These are phyloP conservation scores for Drosophila watanabei DNA, from an alignment of 1,140 invertebrate genomes.

Conservation along the genomic window DNA sequence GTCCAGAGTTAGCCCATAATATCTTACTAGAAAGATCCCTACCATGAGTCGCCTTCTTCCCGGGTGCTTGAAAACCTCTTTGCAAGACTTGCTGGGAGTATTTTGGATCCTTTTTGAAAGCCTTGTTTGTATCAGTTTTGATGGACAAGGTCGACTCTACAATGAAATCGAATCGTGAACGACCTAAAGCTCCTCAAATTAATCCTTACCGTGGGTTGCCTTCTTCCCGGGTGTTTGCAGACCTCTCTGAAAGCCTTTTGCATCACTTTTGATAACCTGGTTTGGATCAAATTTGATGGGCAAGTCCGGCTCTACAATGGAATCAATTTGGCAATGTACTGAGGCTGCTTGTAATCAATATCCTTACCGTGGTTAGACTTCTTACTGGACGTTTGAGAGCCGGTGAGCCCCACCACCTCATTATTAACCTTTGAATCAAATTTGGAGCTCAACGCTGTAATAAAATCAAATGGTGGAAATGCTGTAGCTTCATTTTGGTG, in stretches of 20 bases:
- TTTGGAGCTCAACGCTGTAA: background rate
- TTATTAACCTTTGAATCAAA: background rate
- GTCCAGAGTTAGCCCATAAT: background rate
- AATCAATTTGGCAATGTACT: background rate
- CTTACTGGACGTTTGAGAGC: background rate
- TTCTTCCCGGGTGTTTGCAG: background rate
- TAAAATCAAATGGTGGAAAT: background rate
- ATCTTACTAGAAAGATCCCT: background rate
- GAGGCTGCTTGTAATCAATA: background rate
- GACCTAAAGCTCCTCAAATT: background rate
- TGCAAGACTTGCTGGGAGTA: accelerated
- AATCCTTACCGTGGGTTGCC: no score
- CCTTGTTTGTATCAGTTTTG: background rate
- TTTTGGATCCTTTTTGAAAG: no score
- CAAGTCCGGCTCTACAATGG: background rate
- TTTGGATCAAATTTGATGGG: background rate
- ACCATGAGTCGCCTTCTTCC: background rate
- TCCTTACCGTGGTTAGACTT: no score
- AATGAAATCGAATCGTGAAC: background rate
- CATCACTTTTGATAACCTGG: background rate
- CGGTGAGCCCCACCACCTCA: background rate
- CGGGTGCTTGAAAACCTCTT: background rate
- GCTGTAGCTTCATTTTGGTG: background rate
- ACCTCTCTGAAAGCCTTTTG: background rate
- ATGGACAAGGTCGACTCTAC: background rate